Evolutionary conservation across 2,888 invertebrate species (phyloP), one percentile per base, ranked within the genome.

Genomic region (Cephonodes hylas): DNA sequence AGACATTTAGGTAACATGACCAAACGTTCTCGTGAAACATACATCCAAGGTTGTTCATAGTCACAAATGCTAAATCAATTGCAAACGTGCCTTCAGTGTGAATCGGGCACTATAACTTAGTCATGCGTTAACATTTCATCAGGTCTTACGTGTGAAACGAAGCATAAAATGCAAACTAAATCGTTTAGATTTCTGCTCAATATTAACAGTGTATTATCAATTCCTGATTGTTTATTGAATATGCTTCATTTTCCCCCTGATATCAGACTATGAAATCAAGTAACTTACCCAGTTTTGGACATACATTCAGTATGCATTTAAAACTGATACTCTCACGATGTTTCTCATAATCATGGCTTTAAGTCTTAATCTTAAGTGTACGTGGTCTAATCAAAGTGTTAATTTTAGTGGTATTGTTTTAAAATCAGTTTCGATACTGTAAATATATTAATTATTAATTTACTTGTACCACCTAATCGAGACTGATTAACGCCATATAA

Each of bases 401-500:
- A 66, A 60, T 65, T 70, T 74, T 71, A 76, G 67, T 69, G 62
- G 68, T 72, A 69, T 65, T 67, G 60, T 67, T 62, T 66, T 60
- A 58, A 64, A 71, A 76, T 83, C 84, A 84, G 84, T 88, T 85
- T 86, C 80, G 78, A 75, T 76, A 73, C 71, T 80, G 80, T 85
- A 81, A 76, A 81, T 84, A 81, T 76, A 71, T 73, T 74, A 67
- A 72, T 76, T 73, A 65, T 71, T 67, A 62, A 71, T 65, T 66
- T 72, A 66, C 59, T 66, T 61, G 70, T 70, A 84, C 83, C 83
- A 85, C 84, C 84, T 79, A 79, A 72, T 85, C 80, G 87, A 83
- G 85, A 89, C 90, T 90, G 89, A 88, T 83, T 73, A 84, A 76
- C 80, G 90, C 89, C 89, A 90, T 89, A 86, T 75, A 72, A 69